Evolutionary conservation across 2,113 vertebrate genomes (phyloP), one percentile per base, ranked within the genome.

Genomic region (Catagonus wagneri): DNA sequence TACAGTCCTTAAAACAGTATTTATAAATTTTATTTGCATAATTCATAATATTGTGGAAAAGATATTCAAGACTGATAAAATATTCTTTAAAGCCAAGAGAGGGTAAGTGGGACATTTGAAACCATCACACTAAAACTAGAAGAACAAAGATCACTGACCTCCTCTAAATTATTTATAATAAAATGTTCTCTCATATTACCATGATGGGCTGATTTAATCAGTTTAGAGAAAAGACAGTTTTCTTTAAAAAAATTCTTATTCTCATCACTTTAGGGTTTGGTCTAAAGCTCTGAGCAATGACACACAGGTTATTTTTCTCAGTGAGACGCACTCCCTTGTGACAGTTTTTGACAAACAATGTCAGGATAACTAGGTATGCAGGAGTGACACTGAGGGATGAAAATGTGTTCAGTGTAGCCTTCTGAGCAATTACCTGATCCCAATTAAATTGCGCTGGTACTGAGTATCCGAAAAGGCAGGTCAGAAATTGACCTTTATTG

Each of bases 281-380:
- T 96, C 84, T 90, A 63, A 98, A 96, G 66, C 90, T 97, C 87
- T 94, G 81, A 96, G 92, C 86, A 97, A 92, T 90, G 97, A 97
- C 92, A 97, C 81, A 65, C 76, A 94, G 93, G 85, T 98, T 98
- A 98, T 98, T 98, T 98, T 98, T 89, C 92, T 98, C 96, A 94
- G 79, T 95, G 96, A 98, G 95, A 98, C 10, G 65, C 89, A 96
- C 89, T 98, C 89, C 98, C 91, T 83, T 95, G 91, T 98, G 98
- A 98, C 97, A 98, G 93, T 92, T 98, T 98, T 97, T 98, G 98
- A 98, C 98, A 98, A 98, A 98, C 96, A 98, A 95, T 32, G 52
- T 97, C 93, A 98, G 95, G 97, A 97, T 98, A 98, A 98, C 97
- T 97, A 98, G 97, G 97, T 98, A 71, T 91, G 79, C 87, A 92